These are phyloP conservation scores for Bicyclus anynana DNA, from an alignment of 1,140 invertebrate species.

Conservation along the genomic window DNA sequence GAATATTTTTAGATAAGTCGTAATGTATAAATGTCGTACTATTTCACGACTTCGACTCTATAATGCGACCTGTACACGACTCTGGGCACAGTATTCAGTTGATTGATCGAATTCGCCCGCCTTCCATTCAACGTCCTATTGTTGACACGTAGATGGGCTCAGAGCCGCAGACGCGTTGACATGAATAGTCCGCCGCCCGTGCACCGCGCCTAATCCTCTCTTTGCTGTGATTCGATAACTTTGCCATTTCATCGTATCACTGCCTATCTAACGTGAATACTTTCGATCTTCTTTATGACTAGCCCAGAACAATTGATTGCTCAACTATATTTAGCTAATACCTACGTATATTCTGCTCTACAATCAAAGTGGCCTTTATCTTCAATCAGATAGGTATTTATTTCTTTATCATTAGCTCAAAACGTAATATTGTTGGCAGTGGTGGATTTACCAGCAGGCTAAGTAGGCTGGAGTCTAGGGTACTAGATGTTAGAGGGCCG, in stretches of 20 bases:
- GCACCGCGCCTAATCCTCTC: constrained; percentile 9
- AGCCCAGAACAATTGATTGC: no score
- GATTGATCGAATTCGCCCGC: constrained; percentile 49
- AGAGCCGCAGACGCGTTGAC: constrained; percentile 31
- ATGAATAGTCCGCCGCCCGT: constrained; percentile 31
- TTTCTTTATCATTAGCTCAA: no score
- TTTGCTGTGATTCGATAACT: constrained; percentile 33
- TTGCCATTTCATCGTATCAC: constrained; percentile 4
- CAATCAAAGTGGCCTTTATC: no score
- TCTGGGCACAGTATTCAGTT: constrained; percentile 22
- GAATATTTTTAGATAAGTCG: background rate
- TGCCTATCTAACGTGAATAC: no score
- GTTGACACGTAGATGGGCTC: constrained; percentile 41
- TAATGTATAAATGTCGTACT: background rate
- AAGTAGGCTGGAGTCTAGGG: no score
- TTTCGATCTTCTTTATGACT: no score
- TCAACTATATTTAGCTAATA: no score
- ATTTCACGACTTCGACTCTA: background rate
- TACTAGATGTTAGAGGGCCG: no score
- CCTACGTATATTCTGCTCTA: no score
- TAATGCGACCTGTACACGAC: background rate
- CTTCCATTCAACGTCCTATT: constrained; percentile 42
- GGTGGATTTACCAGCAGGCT: no score
- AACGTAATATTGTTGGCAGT: no score
- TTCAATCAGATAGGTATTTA: no score